phyloP scores from a whole-genome alignment of 2,113 vertebrate genomes.

The Cacatua alba region DNA sequence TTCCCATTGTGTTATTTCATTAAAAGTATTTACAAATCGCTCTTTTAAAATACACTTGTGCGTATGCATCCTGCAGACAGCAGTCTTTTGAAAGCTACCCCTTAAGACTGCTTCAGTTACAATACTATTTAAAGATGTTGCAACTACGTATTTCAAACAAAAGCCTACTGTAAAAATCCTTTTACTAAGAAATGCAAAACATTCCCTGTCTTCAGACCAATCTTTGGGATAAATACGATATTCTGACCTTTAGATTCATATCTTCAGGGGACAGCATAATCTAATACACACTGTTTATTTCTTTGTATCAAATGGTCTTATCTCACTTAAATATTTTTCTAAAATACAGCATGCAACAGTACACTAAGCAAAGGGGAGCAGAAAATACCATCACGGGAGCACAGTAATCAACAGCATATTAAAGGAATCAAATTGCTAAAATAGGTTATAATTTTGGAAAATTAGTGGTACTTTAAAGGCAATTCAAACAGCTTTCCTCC shows the following conservation, averaged over 20 bases:
- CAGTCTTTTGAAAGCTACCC: not conserved
- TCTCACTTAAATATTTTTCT: not conserved
- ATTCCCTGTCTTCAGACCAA: not conserved
- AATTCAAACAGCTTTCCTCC: not conserved
- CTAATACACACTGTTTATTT: not conserved
- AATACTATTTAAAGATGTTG: not conserved
- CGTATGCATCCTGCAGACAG: not conserved
- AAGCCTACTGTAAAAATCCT: not conserved
- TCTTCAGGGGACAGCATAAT: not conserved
- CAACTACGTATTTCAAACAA: not conserved
- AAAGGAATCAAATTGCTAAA: not conserved
- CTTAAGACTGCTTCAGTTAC: not conserved
- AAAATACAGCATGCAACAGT: not conserved
- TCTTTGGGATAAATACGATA: not conserved
- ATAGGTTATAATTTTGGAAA: not conserved
- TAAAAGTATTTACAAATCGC: not conserved
- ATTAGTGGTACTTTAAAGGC: not conserved
- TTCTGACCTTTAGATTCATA: not conserved
- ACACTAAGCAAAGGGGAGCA: not conserved
- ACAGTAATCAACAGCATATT: not conserved
- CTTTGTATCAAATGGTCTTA: slow-evolving; percentile 1
- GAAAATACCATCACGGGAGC: not conserved
- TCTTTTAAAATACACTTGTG: not conserved
- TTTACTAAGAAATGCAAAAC: slow-evolving; percentile 7
- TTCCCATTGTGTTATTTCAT: not conserved